Evolutionary conservation across 2,113 vertebrate genomes (phyloP).

Genomic region (Pseudonaja textilis): DNA sequence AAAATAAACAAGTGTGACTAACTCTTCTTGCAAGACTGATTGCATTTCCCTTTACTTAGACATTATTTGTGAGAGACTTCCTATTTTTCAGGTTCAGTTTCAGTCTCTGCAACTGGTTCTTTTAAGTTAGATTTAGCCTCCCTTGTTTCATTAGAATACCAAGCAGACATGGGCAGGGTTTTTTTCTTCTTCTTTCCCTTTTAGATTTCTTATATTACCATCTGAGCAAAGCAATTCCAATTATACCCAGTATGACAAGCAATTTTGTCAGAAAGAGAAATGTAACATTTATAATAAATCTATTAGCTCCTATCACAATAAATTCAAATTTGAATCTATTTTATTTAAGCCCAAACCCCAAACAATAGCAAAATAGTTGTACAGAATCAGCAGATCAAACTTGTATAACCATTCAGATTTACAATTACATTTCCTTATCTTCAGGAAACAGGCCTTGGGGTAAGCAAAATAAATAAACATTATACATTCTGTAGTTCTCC

Average conservation of each 20-base stretch:
- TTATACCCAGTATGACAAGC: background rate
- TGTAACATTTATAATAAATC: background rate
- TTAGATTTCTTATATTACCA: background rate
- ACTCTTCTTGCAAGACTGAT: background rate
- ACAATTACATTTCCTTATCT: background rate
- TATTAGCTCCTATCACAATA: background rate
- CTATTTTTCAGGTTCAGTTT: background rate
- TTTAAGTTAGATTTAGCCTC: background rate
- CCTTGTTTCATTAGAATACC: background rate
- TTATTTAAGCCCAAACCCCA: background rate
- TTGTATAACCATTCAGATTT: background rate
- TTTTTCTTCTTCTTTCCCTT: background rate
- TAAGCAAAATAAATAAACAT: background rate
- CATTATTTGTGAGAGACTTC: background rate
- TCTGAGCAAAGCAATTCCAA: background rate
- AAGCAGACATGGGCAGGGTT: background rate
- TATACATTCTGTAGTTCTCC: background rate
- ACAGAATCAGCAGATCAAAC: background rate
- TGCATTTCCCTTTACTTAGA: background rate
- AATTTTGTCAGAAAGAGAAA: background rate
- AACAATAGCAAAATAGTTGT: background rate
- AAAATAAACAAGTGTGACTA: background rate
- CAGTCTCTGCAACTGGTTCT: background rate
- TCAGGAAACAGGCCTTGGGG: background rate
- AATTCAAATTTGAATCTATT: background rate